phyloP scores from a whole-genome alignment of 2,797 vertebrate species.

The Eulemur mongoz region DNA sequence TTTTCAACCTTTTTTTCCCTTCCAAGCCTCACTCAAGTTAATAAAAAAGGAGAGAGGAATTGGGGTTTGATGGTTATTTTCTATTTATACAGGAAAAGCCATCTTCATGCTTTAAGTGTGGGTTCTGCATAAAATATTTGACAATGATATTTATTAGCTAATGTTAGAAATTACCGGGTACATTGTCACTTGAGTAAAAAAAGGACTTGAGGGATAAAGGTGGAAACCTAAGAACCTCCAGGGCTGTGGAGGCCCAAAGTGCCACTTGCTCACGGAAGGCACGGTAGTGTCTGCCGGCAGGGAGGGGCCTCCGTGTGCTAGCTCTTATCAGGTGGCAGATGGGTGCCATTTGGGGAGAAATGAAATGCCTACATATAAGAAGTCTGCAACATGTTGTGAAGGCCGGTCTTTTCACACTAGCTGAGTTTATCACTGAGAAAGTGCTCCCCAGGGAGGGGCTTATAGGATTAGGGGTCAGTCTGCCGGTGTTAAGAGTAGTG shows the following conservation, averaged over 20 bases:
- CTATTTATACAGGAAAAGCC: not conserved
- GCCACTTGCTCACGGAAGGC: too few relatives aligned
- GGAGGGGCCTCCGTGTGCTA: not conserved
- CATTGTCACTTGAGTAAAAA: not conserved
- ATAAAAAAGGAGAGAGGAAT: not conserved
- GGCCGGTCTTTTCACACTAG: not conserved
- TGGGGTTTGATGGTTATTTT: not conserved
- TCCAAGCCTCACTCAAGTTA: not conserved
- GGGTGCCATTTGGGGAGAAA: not conserved
- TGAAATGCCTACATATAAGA: not conserved
- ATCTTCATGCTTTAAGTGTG: not conserved
- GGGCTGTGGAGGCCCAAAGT: not conserved
- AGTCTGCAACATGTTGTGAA: not conserved
- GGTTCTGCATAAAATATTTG: not conserved
- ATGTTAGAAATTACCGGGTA: not conserved
- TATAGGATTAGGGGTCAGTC: not conserved
- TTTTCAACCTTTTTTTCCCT: not conserved
- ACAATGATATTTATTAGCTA: constrained; percentile 26
- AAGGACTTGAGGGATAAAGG: not conserved
- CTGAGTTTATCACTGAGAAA: not conserved
- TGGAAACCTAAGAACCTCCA: not conserved
- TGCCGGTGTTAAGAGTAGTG: not conserved
- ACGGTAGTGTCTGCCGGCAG: fast-evolving
- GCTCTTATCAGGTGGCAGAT: not conserved
- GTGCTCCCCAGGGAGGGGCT: not conserved